phyloP scores from a whole-genome alignment of 1,140 invertebrate genomes.

The Archegozetes longisetosus region DNA sequence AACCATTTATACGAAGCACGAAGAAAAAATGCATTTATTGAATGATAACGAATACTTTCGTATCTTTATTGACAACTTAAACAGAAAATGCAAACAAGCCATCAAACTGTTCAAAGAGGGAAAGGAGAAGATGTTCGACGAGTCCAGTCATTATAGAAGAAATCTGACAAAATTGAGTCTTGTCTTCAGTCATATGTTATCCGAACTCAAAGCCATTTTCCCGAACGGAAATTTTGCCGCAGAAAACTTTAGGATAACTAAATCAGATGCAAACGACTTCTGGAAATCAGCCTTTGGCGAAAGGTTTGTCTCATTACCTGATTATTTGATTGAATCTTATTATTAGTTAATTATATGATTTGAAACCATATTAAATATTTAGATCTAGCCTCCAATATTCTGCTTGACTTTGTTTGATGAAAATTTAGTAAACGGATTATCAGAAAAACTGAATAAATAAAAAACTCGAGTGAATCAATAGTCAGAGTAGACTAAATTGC shows the following conservation, averaged over 20 bases:
- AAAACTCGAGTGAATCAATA: too few species aligned
- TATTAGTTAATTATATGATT: too few species aligned
- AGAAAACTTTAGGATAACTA: slow-evolving; percentile 95
- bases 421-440: too few species aligned
- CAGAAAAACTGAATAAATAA: too few species aligned
- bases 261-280: slow-evolving; percentile 96
- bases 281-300: slow-evolving; percentile 93
- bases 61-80: slow-evolving; percentile 94
- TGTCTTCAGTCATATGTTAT: slow-evolving; percentile 99
- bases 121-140: slow-evolving; percentile 97
- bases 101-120: slow-evolving; percentile 97
- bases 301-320: slow-evolving; percentile 45
- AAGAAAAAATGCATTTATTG: slow-evolving; percentile 52
- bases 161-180: slow-evolving; percentile 95
- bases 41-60: slow-evolving; percentile 89
- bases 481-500: too few species aligned
- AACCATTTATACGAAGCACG: slow-evolving; percentile 86
- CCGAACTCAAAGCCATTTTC: slow-evolving; percentile 95
- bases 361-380: too few species aligned
- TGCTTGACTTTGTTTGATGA: too few species aligned
- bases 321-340: background rate
- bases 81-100: slow-evolving; percentile 94
- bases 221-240: slow-evolving; percentile 84
- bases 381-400: too few species aligned
- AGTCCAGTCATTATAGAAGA: slow-evolving; percentile 80